Conservation (phyloP, 2,888 invertebrate genomes). For the Hypsopygia costalis region DNA sequence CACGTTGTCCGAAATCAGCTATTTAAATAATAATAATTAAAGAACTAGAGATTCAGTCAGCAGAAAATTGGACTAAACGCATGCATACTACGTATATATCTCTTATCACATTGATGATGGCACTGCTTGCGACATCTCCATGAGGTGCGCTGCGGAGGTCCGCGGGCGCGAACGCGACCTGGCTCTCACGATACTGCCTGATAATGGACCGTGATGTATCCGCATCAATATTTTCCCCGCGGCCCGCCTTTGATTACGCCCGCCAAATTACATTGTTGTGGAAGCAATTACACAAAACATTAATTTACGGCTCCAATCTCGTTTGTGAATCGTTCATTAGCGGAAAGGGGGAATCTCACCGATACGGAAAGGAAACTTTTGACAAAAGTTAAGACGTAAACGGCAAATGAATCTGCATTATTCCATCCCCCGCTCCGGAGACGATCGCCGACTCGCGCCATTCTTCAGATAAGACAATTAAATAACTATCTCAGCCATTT, state of each 20-base stretch:
- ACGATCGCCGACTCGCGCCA: constrained; percentile 28
- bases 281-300: constrained; percentile 67
- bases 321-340: constrained; percentile 67
- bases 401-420: constrained; percentile 67
- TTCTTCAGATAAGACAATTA: constrained; percentile 66
- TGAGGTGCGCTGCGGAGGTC: too few relatives aligned
- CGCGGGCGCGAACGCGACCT: too few relatives aligned
- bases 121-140: background rate
- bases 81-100: too few relatives aligned
- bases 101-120: too few relatives aligned
- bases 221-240: constrained; percentile 10
- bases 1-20: too few relatives aligned
- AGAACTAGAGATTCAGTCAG: too few relatives aligned
- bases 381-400: constrained; percentile 68
- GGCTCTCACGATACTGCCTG: background rate
- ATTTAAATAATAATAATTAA: too few relatives aligned
- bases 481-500: constrained; percentile 72
- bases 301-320: constrained; percentile 58
- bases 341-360: constrained; percentile 46
- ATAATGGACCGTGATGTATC: background rate
- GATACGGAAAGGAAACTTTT: constrained; percentile 55
- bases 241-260: constrained; percentile 27
- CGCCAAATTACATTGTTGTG: constrained; percentile 42
- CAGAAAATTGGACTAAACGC: too few relatives aligned
- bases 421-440: constrained; percentile 36